These are phyloP conservation scores for Lordiphosa stackelbergi DNA, from an alignment of 1,140 invertebrate species.

Conservation along the genomic window DNA sequence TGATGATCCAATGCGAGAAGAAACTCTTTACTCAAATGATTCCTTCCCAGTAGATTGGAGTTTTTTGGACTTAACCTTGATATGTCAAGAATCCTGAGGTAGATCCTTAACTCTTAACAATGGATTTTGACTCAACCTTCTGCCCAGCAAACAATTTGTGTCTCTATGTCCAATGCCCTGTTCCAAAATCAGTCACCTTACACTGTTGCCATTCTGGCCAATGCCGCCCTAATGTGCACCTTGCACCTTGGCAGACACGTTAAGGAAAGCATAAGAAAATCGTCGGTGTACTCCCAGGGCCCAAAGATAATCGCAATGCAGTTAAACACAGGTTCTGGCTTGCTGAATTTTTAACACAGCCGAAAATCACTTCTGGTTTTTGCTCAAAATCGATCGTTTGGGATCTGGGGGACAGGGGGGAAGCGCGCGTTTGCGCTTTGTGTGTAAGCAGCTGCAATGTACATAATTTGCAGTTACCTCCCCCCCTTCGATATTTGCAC, in stretches of 20 bases:
- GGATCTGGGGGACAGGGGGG: not conserved
- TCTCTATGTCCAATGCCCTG: too few relatives aligned
- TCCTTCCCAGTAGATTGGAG: too few relatives aligned
- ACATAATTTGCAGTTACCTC: constrained; percentile 19
- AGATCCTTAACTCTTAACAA: too few relatives aligned
- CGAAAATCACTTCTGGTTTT: constrained; percentile 69
- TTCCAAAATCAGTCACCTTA: too few relatives aligned
- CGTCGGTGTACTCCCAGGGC: not conserved
- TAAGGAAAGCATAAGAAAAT: constrained; percentile 23
- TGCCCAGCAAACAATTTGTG: too few relatives aligned
- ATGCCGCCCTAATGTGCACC: constrained; percentile 41
- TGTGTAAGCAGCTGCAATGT: constrained; percentile 44
- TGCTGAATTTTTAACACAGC: constrained; percentile 34
- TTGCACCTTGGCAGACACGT: constrained; percentile 55
- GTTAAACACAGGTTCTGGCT: constrained; percentile 49
- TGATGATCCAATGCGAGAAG: too few relatives aligned
- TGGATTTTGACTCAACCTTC: too few relatives aligned
- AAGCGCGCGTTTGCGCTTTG: not conserved
- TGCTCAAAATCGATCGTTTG: constrained; percentile 25
- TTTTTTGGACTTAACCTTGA: too few relatives aligned
- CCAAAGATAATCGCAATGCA: constrained; percentile 47
- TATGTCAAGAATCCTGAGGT: too few relatives aligned
- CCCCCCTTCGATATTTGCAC: constrained; percentile 31
- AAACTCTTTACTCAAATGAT: too few relatives aligned
- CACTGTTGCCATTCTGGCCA: too few relatives aligned